Evolutionary conservation across 2,888 invertebrate genomes (phyloP), one percentile per base, ranked within the genome.

Genomic region (Colletes collaris): DNA sequence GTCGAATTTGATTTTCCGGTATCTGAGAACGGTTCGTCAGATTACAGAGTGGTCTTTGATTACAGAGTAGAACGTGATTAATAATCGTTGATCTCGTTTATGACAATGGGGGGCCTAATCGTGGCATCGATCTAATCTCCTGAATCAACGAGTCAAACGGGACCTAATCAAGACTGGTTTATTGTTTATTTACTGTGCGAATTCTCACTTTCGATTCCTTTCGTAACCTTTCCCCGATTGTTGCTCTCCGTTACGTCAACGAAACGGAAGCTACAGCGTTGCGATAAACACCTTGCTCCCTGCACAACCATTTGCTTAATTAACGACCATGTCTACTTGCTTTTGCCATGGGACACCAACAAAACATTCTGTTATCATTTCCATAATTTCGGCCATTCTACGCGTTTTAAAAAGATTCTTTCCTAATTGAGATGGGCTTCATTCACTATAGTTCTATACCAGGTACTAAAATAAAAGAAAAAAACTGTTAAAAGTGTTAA

Each of bases 161-260:
- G 73, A 66, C 73, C 50, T 80, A 80, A 78, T 80, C 73, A 80
- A 62, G 78, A 46, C 73, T 13, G 62, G 62, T 74, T 67, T 70
- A 81, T 74, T 78, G 80, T 78, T 70, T 78, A 70, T 78, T 74
- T 74, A 78, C 63, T 74, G 70, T 81, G 80, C 78, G 78, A 81
- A 81, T 78, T 74, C 74, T 67, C 69, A 78, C 80, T 81, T 81
- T 78, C 80, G 78, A 78, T 81, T 81, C 59, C 63, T 78, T 81
- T 74, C 80, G 78, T 70, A 78, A 81, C 62, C 72, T 64, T 73
- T 66, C 59, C 73, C 80, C 19, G 59, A 63, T 76, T 79, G 69
- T 80, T 80, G 65, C 66, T 74, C 66, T 6, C 53, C 69, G 70
- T 81, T 78, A 78, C 73, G 66, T 55, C 63, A 65, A 62, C 73